Evolutionary conservation across 2,113 vertebrate species (phyloP), one percentile per base, ranked within the genome.

Genomic region (Rhea americana): DNA sequence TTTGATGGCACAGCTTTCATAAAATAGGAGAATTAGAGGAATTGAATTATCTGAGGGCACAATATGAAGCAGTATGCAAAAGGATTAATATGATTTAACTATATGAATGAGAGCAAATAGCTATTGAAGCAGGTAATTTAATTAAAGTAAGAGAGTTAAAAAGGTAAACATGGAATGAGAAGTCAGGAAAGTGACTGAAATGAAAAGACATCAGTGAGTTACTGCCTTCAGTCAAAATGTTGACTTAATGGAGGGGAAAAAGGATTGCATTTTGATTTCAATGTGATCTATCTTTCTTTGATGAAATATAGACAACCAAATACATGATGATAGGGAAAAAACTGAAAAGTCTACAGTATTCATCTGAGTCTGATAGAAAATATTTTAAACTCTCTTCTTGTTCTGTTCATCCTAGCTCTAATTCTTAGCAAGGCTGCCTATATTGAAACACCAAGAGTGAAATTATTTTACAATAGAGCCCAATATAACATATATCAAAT

Each of bases 21-120:
- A 77, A 89, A 75, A 70, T 1, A 73, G 30, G 30, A 56, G 41
- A 79, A 85, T 84, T 87, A 82, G 35, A 74, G 39, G 35, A 32
- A 30, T 65, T 82, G 41, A 82, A 79, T 89, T 79, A 85, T 82
- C 41, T 68, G 7, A 72, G 25, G 41, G 39, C 21, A 62, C 48
- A 59, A 80, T 82, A 85, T 45, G 63, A 73, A 85, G 16, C 39
- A 82, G 30, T 56, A 37, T 76, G 67, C 48, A 51, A 65, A 82
- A 87, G 45, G 50, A 82, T 94, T 93, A 79, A 51, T 82, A 39
- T 53, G 24, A 56, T 82, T 94, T 79, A 92, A 79, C 21, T 41
- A 14, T 47, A 16, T 20, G 25, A 91, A 87, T 79, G 62, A 82
- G 55, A 94, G 16, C 32, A 93, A 91, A 91, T 58, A 76, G 13